Conservation (phyloP, 2,888 invertebrate genomes). For the Patella ulyssiponensis region DNA sequence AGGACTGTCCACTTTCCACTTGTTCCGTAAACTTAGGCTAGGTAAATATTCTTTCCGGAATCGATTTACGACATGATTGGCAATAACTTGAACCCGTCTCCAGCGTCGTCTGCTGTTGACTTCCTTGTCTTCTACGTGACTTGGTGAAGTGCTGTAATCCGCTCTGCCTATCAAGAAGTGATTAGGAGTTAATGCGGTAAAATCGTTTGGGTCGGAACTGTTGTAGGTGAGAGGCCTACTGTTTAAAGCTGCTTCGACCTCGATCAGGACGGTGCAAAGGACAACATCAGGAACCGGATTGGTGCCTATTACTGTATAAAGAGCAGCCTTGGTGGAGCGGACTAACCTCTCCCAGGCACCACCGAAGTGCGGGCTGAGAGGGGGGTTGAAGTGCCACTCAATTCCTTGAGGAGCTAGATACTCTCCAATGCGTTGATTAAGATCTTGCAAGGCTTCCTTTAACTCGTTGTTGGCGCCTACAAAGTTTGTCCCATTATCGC, state of each 20-base stretch:
- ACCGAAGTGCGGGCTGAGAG: too few relatives aligned
- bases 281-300: background rate
- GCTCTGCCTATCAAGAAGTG: constrained; percentile 23
- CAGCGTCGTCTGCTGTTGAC: constrained; percentile 20
- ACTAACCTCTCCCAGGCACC: too few relatives aligned
- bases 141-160: background rate
- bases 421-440: constrained; percentile 21
- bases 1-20: background rate
- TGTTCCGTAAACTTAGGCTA: background rate
- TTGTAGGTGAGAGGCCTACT: constrained; percentile 29
- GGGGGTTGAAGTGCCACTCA: constrained; percentile 67
- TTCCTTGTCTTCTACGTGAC: constrained; percentile 2
- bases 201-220: constrained; percentile 21
- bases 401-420: constrained; percentile 39
- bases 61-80: background rate
- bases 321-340: constrained; percentile 54
- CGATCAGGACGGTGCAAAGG: constrained; percentile 15
- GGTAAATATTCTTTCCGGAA: background rate
- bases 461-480: constrained; percentile 36
- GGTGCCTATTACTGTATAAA: constrained; percentile 17
- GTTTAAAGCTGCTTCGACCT: constrained; percentile 28
- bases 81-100: constrained; percentile 14
- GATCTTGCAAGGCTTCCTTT: constrained; percentile 19
- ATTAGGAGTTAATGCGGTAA: constrained; percentile 24
- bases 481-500: constrained; percentile 44